These are phyloP conservation scores for Luperina nickerlii DNA, from an alignment of 2,888 invertebrate species.

Conservation along the genomic window DNA sequence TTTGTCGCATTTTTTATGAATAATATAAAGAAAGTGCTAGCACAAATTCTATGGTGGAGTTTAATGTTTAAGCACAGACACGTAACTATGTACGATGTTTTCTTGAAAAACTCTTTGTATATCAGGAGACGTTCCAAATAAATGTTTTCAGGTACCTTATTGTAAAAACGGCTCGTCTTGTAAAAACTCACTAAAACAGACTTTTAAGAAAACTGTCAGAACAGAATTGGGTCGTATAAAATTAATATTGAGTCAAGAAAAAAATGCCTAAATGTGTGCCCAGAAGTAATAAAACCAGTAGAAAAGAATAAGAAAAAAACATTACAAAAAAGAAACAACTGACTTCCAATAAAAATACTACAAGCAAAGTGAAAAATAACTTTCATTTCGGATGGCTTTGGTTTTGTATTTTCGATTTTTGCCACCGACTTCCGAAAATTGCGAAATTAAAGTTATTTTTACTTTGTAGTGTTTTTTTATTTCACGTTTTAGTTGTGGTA, in stretches of 20 bases:
- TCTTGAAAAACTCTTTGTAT: background rate
- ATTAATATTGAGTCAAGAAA: background rate
- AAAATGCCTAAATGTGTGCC: background rate
- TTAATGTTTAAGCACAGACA: background rate
- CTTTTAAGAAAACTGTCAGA: background rate
- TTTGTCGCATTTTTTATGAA: conserved; percentile 45
- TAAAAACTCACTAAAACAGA: background rate
- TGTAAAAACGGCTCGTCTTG: background rate
- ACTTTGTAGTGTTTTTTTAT: too few relatives aligned
- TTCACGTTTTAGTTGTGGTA: too few relatives aligned
- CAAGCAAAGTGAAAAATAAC: too few relatives aligned
- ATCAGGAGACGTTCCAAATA: background rate
- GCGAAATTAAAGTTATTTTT: too few relatives aligned
- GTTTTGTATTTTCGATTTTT: too few relatives aligned
- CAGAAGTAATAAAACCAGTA: background rate
- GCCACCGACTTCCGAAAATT: too few relatives aligned
- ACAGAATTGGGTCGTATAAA: background rate
- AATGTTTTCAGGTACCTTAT: background rate
- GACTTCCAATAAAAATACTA: too few relatives aligned
- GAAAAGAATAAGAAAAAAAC: background rate
- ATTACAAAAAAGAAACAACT: too few relatives aligned
- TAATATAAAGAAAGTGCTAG: conserved; percentile 31
- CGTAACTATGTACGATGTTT: background rate
- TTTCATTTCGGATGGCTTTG: too few relatives aligned
- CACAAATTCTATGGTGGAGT: background rate